Evolutionary conservation across 1,140 invertebrate species (phyloP).

Genomic region (Ooceraea biroi): DNA sequence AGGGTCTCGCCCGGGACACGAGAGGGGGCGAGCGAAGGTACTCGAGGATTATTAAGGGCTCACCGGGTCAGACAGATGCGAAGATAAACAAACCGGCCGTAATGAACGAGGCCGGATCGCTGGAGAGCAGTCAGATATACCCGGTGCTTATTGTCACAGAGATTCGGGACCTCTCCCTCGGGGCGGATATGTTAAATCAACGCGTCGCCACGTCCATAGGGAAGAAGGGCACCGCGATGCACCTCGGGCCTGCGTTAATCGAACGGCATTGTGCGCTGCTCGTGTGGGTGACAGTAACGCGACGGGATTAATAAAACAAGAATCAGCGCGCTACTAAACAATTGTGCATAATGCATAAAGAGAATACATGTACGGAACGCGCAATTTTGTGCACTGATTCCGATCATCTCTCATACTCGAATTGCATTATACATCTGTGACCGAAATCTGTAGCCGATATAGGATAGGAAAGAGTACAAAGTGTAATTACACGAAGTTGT

Average conservation of each 20-base stretch:
- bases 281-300: constrained; percentile 16
- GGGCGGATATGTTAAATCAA: constrained; percentile 71
- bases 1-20: constrained; percentile 38
- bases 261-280: constrained; percentile 10
- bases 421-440: background rate
- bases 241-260: constrained; percentile 24
- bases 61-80: constrained; percentile 76
- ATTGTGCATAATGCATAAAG: background rate
- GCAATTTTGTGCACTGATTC: no score
- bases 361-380: no score
- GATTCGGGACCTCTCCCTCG: constrained; percentile 48
- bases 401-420: no score
- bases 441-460: constrained; percentile 4
- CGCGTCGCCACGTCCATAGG: background rate
- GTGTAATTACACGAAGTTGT: constrained; percentile 34
- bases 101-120: constrained; percentile 71
- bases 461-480: constrained; percentile 17
- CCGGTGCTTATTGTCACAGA: constrained; percentile 68
- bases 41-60: constrained; percentile 78
- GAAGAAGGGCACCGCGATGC: background rate
- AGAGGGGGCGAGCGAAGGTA: constrained; percentile 35
- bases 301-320: background rate
- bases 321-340: background rate
- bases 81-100: constrained; percentile 78
- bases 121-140: constrained; percentile 63